Evolutionary conservation across 2,888 invertebrate species (phyloP).

Genomic region (Clivina fossor): DNA sequence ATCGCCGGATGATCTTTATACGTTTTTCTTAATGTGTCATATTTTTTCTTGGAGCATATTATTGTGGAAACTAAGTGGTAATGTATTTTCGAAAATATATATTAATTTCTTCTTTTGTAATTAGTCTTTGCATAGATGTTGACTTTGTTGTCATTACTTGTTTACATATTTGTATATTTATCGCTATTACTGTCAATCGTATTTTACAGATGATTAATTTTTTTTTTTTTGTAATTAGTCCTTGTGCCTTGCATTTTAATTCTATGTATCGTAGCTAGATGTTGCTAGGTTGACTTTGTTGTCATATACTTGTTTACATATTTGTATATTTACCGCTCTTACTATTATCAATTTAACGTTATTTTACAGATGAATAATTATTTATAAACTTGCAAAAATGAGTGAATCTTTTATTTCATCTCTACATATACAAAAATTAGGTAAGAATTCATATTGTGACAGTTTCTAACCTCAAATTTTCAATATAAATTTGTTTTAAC

Average conservation of each 20-base stretch:
- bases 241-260: no score
- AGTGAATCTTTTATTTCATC: slow-evolving; percentile 44
- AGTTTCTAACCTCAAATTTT: slow-evolving; percentile 11
- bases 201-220: no score
- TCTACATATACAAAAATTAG: slow-evolving; percentile 49
- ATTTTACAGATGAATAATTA: slow-evolving; percentile 23
- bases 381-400: slow-evolving; percentile 37
- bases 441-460: slow-evolving; percentile 41
- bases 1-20: slow-evolving; percentile 43
- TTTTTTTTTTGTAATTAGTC: no score
- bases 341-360: slow-evolving; percentile 1
- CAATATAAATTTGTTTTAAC: slow-evolving; percentile 31
- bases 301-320: slow-evolving; percentile 23
- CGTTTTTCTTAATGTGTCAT: slow-evolving; percentile 42
- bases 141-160: slow-evolving; percentile 18
- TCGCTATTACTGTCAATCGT: background rate
- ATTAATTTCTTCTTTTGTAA: no score
- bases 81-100: background rate
- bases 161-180: slow-evolving; percentile 5
- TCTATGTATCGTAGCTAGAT: no score
- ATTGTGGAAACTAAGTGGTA: slow-evolving; percentile 40
- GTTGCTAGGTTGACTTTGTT: no score
- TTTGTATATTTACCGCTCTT: background rate
- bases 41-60: slow-evolving; percentile 42
- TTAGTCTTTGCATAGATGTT: no score